phyloP scores from a whole-genome alignment of 2,113 vertebrate species.

The Rhinolophus ferrumequinum region DNA sequence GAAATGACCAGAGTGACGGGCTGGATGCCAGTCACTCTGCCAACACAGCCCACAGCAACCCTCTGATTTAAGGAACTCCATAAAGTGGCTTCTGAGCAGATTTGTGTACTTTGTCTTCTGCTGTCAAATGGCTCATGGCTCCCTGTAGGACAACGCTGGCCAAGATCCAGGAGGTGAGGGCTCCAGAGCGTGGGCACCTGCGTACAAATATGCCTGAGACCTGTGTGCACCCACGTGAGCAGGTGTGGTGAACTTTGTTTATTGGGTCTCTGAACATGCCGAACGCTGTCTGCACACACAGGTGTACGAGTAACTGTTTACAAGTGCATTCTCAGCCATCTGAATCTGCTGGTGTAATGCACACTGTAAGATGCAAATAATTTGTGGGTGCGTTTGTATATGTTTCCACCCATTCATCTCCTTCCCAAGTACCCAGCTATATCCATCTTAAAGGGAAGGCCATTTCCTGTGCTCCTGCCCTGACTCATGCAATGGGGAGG shows the following conservation, averaged over 20 bases:
- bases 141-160: neutral
- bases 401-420: neutral
- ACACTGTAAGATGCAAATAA: neutral
- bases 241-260: neutral
- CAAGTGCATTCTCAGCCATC: neutral
- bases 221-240: accelerated
- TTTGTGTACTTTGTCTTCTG: neutral
- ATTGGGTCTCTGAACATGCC: neutral
- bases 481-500: neutral
- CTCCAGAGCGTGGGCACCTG: neutral
- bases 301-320: neutral
- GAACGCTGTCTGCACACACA: neutral
- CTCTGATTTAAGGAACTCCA: neutral
- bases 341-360: neutral
- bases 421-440: neutral
- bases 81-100: neutral
- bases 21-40: neutral
- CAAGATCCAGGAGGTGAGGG: neutral
- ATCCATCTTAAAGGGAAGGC: neutral
- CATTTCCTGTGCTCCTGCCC: neutral
- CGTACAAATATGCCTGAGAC: too few relatives aligned
- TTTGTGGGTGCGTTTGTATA: too few relatives aligned
- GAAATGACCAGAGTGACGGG: neutral
- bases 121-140: neutral
- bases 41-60: neutral